A percentile compares a stretch with the other conserved stretches of the same genome.
Conservation (phyloP, 2,797 vertebrate genomes). For the Masticophis lateralis region DNA sequence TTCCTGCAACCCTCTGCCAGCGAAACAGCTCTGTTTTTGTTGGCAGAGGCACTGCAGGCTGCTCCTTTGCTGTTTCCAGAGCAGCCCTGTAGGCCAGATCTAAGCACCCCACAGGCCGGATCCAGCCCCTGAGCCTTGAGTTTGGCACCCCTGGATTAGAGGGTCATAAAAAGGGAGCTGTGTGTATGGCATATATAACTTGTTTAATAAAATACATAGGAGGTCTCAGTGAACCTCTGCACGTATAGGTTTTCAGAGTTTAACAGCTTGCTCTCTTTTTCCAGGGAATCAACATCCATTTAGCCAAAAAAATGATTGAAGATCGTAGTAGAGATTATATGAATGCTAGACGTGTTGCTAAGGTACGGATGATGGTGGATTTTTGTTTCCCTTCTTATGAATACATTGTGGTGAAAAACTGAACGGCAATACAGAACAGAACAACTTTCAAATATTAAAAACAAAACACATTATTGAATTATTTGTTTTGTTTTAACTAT, state of each 20-base stretch:
- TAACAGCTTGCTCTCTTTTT: conserved; percentile 39
- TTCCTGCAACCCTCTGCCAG: too few species aligned
- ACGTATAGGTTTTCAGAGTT: background rate
- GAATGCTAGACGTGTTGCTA: conserved; percentile 97
- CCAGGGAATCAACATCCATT: conserved; percentile 97
- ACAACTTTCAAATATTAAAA: background rate
- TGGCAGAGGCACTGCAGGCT: too few species aligned
- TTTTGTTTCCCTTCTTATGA: background rate
- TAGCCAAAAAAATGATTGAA: conserved; percentile 99
- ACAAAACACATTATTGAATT: background rate
- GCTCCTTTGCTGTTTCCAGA: too few species aligned
- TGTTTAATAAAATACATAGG: background rate
- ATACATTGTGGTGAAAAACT: conserved; percentile 1
- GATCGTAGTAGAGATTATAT: conserved; percentile 99
- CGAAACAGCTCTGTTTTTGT: too few species aligned
- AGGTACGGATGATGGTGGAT: conserved; percentile 74
- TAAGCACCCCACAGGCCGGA: too few species aligned
- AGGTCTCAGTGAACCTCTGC: background rate
- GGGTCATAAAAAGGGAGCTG: background rate
- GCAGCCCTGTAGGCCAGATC: too few species aligned
- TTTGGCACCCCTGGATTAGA: background rate
- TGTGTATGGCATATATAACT: background rate
- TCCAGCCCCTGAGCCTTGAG: too few species aligned
- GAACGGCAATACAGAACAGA: background rate
- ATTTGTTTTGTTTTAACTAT: background rate